phyloP scores from a whole-genome alignment of 2,797 vertebrate genomes.

The Anguilla obscura region DNA sequence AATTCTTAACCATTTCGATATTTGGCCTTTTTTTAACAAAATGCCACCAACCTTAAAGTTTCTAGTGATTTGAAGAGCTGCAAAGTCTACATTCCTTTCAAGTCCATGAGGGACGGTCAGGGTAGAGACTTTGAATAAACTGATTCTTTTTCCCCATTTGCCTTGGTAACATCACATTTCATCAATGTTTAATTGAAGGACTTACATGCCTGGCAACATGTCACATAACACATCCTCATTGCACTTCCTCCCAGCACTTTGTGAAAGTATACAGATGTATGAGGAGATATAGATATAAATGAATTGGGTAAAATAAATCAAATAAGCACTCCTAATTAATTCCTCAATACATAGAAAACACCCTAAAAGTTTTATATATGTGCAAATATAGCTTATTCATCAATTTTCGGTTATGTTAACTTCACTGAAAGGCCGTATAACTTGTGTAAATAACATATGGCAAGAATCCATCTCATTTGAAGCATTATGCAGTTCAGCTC shows the following conservation, averaged over 20 bases:
- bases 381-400: slow-evolving; percentile 9
- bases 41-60: not conserved
- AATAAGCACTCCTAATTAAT: slow-evolving; percentile 19
- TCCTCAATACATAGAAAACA: slow-evolving; percentile 18
- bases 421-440: slow-evolving; percentile 38
- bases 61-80: not conserved
- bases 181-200: not conserved
- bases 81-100: not conserved
- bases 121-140: not conserved
- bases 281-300: slow-evolving; percentile 18
- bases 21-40: not conserved
- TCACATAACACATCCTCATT: not conserved
- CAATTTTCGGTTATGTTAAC: slow-evolving; percentile 9
- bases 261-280: not conserved
- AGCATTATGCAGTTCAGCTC: slow-evolving; percentile 48
- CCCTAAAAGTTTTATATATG: not conserved
- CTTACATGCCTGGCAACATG: not conserved
- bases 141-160: not conserved
- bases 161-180: slow-evolving; percentile 5
- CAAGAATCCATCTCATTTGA: slow-evolving; percentile 32
- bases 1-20: not conserved
- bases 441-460: slow-evolving; percentile 32
- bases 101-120: not conserved
- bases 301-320: slow-evolving; percentile 21
- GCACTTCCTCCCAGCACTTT: too few species aligned